phyloP scores from a whole-genome alignment of 2,113 vertebrate genomes.

The Mohoua ochrocephala region DNA sequence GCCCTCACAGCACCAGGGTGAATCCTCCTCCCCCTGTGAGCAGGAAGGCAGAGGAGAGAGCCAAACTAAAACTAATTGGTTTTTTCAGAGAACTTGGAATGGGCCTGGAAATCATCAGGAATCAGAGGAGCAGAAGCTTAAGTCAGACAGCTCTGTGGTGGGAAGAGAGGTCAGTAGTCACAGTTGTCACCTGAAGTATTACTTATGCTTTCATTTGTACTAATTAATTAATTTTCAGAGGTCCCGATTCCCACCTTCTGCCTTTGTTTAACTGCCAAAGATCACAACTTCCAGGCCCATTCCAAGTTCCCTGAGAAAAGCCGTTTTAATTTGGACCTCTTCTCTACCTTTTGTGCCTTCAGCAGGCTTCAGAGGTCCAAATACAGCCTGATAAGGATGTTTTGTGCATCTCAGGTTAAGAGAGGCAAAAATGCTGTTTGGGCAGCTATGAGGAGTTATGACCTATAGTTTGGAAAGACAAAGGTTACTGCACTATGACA shows the following conservation, averaged over 20 bases:
- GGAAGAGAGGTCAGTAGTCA: not conserved
- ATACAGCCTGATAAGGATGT: not conserved
- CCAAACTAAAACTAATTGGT: not conserved
- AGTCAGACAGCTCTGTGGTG: not conserved
- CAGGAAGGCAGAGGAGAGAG: not conserved
- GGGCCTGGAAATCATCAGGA: not conserved
- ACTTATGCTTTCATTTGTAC: not conserved
- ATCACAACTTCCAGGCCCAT: not conserved
- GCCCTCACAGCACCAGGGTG: not conserved
- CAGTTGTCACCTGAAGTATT: not conserved
- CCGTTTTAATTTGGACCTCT: not conserved
- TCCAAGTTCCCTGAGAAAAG: not conserved
- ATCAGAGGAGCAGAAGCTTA: not conserved
- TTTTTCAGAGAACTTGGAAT: not conserved
- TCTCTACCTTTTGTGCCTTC: not conserved
- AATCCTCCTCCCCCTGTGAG: not conserved
- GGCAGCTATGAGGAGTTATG: not conserved
- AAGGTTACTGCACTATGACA: not conserved
- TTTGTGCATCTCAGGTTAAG: not conserved
- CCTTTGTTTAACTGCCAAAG: not conserved
- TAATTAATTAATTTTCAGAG: not conserved
- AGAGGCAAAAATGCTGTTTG: not conserved
- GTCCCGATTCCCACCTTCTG: not conserved
- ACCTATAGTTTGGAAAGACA: rapidly evolving
- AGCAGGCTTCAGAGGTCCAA: not conserved